A percentile compares a stretch with the other conserved stretches of the same genome.
Conservation (phyloP, 92 coral and sea anemone species). For the Porites divaricata region DNA sequence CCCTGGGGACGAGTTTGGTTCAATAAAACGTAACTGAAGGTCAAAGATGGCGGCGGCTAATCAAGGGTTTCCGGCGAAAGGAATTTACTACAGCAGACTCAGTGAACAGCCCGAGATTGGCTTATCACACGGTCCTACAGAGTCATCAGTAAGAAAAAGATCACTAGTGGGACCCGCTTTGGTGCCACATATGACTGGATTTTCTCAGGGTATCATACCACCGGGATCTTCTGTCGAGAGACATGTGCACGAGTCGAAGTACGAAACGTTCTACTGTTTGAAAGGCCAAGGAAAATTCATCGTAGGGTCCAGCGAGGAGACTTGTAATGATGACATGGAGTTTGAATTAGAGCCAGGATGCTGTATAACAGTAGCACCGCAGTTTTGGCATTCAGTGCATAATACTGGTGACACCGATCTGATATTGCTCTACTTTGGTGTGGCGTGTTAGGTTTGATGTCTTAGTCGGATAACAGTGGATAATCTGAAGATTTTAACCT, state of each 20-base stretch:
- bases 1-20: no score
- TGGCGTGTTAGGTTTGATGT: slow-evolving; percentile 4
- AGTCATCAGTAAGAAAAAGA: slow-evolving; percentile 32
- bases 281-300: slow-evolving; percentile 36
- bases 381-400: slow-evolving; percentile 33
- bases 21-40: not conserved
- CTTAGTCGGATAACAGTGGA: not conserved
- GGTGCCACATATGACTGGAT: slow-evolving; percentile 29
- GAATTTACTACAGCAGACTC: slow-evolving; percentile 14
- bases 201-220: slow-evolving; percentile 40
- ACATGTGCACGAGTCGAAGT: slow-evolving; percentile 37
- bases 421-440: slow-evolving; percentile 28
- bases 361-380: slow-evolving; percentile 38
- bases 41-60: not conserved
- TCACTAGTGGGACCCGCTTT: slow-evolving; percentile 9
- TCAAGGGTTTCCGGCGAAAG: not conserved
- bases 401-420: slow-evolving; percentile 25
- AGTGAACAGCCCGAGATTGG: slow-evolving; percentile 7
- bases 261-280: slow-evolving; percentile 41
- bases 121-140: slow-evolving; percentile 37
- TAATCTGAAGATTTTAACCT: not conserved
- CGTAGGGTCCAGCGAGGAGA: slow-evolving; percentile 23
- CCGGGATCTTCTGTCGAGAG: slow-evolving; percentile 37
- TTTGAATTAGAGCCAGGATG: slow-evolving; percentile 31
- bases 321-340: slow-evolving; percentile 21